These are phyloP conservation scores for Adela reaumurella DNA, from an alignment of 2,888 invertebrate species.

Conservation along the genomic window DNA sequence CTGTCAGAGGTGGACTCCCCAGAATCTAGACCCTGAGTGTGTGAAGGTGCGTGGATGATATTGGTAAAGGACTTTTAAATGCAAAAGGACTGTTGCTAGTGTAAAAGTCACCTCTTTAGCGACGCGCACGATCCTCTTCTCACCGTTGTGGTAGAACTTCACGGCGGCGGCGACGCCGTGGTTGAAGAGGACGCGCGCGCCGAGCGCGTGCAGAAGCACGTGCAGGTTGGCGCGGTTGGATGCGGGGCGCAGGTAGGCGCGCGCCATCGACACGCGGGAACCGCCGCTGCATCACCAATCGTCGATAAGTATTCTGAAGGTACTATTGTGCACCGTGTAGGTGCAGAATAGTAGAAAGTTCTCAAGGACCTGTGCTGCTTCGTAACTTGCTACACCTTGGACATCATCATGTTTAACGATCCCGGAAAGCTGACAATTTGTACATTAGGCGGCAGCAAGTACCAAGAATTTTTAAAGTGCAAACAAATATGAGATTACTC, in stretches of 20 bases:
- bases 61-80: no score
- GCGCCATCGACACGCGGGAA: slow-evolving; percentile 56
- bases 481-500: slow-evolving; percentile 22
- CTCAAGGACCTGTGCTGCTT: no score
- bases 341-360: neutral
- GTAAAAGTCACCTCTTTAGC: slow-evolving; percentile 38
- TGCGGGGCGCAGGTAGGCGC: slow-evolving; percentile 48
- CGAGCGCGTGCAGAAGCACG: slow-evolving; percentile 55
- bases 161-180: slow-evolving; percentile 45
- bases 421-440: no score
- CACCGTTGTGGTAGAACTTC: slow-evolving; percentile 46
- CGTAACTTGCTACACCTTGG: no score
- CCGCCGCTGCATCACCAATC: slow-evolving; percentile 48
- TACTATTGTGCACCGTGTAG: no score
- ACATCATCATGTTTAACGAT: no score
- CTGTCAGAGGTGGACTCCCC: no score
- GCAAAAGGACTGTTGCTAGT: no score
- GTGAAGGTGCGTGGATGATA: no score
- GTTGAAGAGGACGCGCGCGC: slow-evolving; percentile 48
- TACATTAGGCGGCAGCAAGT: no score
- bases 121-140: slow-evolving; percentile 30
- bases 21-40: no score
- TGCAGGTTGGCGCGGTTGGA: slow-evolving; percentile 53
- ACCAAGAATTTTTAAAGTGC: no score
- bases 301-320: neutral